phyloP scores from a whole-genome alignment of 2,888 invertebrate species.

The Mylabris sibirica region DNA sequence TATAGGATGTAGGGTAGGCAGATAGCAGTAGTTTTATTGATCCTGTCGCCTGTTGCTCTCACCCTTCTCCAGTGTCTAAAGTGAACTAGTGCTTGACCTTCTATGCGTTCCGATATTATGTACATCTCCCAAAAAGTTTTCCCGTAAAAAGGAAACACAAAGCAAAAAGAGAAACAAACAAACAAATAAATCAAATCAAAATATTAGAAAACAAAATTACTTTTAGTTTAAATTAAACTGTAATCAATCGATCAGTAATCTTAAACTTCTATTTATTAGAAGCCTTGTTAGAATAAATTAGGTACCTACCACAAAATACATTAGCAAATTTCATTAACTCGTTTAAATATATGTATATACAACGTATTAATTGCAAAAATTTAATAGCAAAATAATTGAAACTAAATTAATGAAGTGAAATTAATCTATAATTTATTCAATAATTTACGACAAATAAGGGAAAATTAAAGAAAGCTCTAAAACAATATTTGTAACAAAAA shows the following conservation, averaged over 20 bases:
- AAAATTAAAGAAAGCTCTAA: not conserved
- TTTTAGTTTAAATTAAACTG: too few species aligned
- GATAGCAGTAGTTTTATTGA: slow-evolving; percentile 37
- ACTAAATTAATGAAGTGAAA: not conserved
- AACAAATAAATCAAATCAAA: not conserved
- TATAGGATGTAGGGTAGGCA: slow-evolving; percentile 26
- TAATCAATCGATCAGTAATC: not conserved
- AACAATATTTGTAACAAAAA: not conserved
- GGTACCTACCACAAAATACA: not conserved
- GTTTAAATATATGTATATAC: not conserved
- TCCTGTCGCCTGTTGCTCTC: slow-evolving; percentile 38
- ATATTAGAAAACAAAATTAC: not conserved
- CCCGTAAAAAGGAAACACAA: not conserved
- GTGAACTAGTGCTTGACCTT: slow-evolving; percentile 34
- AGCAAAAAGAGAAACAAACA: not conserved
- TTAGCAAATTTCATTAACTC: not conserved
- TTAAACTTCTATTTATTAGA: not conserved
- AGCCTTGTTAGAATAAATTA: not conserved
- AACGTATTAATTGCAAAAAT: not conserved
- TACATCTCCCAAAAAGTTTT: not conserved
- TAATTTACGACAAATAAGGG: too few species aligned
- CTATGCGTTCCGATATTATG: slow-evolving; percentile 16
- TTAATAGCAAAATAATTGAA: not conserved
- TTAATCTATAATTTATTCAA: not conserved
- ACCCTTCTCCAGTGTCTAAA: slow-evolving; percentile 26